Percentiles rank a stretch among this genome's conserved stretches.
Evolutionary conservation across 2,888 invertebrate species (phyloP).

Genomic region (Erebia palarica): DNA sequence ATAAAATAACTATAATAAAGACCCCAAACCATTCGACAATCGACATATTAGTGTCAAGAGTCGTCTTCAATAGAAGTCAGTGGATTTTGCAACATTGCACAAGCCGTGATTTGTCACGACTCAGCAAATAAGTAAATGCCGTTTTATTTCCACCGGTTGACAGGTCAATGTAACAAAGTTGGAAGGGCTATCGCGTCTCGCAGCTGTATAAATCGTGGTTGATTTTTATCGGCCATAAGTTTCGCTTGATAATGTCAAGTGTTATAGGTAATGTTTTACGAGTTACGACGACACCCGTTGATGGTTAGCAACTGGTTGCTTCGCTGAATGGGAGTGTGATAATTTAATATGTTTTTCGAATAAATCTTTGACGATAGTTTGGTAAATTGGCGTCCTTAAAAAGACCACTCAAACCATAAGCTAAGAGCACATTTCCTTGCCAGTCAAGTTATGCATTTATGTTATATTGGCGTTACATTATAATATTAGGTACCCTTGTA

Average conservation of each 20-base stretch:
- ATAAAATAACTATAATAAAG: slow-evolving; percentile 39
- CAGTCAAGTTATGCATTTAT: too few relatives aligned
- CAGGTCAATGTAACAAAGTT: slow-evolving; percentile 37
- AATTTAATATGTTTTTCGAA: too few relatives aligned
- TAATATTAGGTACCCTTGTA: too few relatives aligned
- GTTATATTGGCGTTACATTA: too few relatives aligned
- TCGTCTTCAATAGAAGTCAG: slow-evolving; percentile 37
- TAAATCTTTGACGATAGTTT: too few relatives aligned
- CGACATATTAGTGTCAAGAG: slow-evolving; percentile 46
- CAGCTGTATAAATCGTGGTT: slow-evolving; percentile 14
- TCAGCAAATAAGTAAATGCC: slow-evolving; percentile 40
- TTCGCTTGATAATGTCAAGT: slow-evolving; percentile 13
- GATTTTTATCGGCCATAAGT: slow-evolving; percentile 28
- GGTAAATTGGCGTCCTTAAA: too few relatives aligned
- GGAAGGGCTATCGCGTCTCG: slow-evolving; percentile 26
- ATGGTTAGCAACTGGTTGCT: too few relatives aligned
- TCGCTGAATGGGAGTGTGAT: too few relatives aligned
- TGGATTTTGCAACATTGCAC: slow-evolving; percentile 34
- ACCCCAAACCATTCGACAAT: slow-evolving; percentile 32
- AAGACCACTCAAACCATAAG: too few relatives aligned
- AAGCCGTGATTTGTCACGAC: slow-evolving; percentile 42
- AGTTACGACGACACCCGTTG: not conserved
- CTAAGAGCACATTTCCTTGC: too few relatives aligned
- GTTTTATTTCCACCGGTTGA: slow-evolving; percentile 34
- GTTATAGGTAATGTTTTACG: not conserved